Base-by-base conservation (phyloP, 2,888 invertebrate genomes). In the Apotomis turbidana region DNA sequence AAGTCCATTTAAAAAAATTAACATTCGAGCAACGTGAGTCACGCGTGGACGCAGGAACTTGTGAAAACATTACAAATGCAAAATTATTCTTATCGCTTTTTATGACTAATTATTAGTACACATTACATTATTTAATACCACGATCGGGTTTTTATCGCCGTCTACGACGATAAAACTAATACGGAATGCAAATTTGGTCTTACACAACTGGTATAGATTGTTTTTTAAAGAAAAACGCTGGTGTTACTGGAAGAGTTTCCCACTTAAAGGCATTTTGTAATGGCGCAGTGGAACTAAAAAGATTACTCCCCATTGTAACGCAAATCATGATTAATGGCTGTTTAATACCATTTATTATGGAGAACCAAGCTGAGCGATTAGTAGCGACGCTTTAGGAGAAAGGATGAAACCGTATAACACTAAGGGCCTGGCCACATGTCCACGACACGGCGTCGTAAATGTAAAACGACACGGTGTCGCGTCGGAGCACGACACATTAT, bases 241-340 rank as follows among this genome's bases (percentile, higher is more conserved):
- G 68, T 38, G 38, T 67, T 44, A 60, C 52, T 38, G 12, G 27
- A n/a, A 58, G 57, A 70, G 63, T 51, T 67, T 10, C 44, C 51
- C 58, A 58, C 27, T 70, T 49, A 63, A 44, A 70, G 49, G 15
- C 55, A 46, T 61, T 69, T 36, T 44, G 59, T 54, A 70, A 64
- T 52, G 44, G 38, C 55, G 41, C 54, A 15, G 58, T 51, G 38
- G 62, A 70, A 58, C 63, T 64, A 64, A 70, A 70, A 71, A 51
- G 61, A 71, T 80, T 80, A 80, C 76, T 75, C 77, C 71, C 76
- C 77, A 78, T 78, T 80, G 76, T 76, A 75, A 80, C 74, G 76
- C 76, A 78, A 83, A 87, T 87, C 86, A 83, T 84, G 84, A 87
- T 85, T 84, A 84, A 88, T 86, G 81, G 82, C 79, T 80, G 79